Evolutionary conservation across 2,888 invertebrate genomes (phyloP).

Genomic region (Orthosia gothica): DNA sequence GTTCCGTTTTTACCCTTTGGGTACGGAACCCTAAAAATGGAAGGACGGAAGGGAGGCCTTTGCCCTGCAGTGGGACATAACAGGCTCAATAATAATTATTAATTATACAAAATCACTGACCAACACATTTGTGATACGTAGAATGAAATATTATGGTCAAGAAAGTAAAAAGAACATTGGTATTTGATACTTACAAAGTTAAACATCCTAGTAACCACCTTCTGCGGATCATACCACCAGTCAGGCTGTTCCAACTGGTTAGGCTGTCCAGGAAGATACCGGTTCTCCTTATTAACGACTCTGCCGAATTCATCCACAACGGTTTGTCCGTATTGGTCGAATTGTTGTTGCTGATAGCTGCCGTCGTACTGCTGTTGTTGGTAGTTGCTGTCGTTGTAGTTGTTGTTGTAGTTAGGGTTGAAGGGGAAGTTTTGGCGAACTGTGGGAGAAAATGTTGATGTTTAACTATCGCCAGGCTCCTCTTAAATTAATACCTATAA

Average conservation of each 20-base stretch:
- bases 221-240: conserved; percentile 90
- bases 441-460: conserved; percentile 57
- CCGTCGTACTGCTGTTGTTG: conserved; percentile 74
- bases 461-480: background rate
- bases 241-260: conserved; percentile 91
- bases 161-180: background rate
- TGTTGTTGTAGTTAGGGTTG: conserved; percentile 62
- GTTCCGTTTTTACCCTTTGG: too few relatives aligned
- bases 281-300: conserved; percentile 60
- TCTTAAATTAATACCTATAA: too few relatives aligned
- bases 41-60: too few relatives aligned
- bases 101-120: too few relatives aligned
- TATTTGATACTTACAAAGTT: conserved; percentile 92
- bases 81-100: too few relatives aligned
- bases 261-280: conserved; percentile 83
- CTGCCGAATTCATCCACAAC: conserved; percentile 75
- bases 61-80: too few relatives aligned
- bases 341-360: conserved; percentile 72
- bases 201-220: conserved; percentile 94
- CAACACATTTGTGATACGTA: too few relatives aligned
- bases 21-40: too few relatives aligned
- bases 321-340: conserved; percentile 71
- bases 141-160: too few relatives aligned
- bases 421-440: conserved; percentile 87
- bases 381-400: conserved; percentile 51